Evolutionary conservation across 2,888 invertebrate genomes (phyloP), one percentile per base, ranked within the genome.

Genomic region (Cenopis cana): DNA sequence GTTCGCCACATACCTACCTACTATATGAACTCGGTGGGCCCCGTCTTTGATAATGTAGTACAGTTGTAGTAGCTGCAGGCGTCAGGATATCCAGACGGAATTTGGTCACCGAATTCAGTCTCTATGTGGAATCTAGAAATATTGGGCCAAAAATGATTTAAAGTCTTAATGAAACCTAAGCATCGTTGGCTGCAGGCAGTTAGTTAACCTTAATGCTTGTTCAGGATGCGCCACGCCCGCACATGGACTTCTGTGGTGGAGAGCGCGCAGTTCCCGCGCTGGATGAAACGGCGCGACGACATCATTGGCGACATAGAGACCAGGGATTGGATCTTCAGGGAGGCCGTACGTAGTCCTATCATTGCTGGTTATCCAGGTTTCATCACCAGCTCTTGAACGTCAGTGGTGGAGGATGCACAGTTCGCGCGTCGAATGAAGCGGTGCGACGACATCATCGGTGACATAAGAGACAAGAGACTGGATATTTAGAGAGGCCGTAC

Each of bases 251-350:
- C 84, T 8, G 68, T 93, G 72, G 87, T 86, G 49, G 93, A 93
- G 56, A 79, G 77, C 4, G 85, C 83, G 0, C 68, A 78, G 49
- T 83, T 84, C 68, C 88, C 90, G 1, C 76, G 82, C 87, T 79
- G 94, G 95, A 78, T 95, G 81, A 95, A 95, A 78, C 90, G 93
- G 62, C 90, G 96, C 4, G 91, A 94, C 14, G 91, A 90, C n/a
- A 95, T 97, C 79, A 94, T 98, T 74, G 95, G 95, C 61, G 96
- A 97, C n/a, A 94, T 98, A 75, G 98, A 98, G 86, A 94, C 95
- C 73, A 96, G 97, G 77, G 96, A 97, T 81, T 98, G 97, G 97
- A 94, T 96, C 11, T 96, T 96, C 67, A 94, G 98, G 73, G 97
- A 98, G 83, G 95, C 96, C 75, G 96, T 96, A 80, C 82, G 81